Percentiles rank a stretch among this genome's conserved stretches.
Evolutionary conservation across 1,140 invertebrate species (phyloP).

Genomic region (Probaryconus sp.): DNA sequence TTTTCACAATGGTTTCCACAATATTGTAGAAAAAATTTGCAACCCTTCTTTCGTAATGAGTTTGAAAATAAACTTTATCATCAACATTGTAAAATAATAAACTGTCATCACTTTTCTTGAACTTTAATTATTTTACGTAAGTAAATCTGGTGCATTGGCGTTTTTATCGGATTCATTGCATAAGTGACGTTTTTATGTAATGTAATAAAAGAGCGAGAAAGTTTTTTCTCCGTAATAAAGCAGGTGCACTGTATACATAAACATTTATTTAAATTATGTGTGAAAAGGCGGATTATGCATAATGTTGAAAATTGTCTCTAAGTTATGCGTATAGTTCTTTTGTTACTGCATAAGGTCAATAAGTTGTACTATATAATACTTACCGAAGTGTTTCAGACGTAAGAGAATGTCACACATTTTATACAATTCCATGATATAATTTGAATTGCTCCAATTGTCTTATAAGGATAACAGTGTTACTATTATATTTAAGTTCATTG

Average conservation of each 20-base stretch:
- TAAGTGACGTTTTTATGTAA: not conserved
- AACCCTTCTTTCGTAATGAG: too few relatives aligned
- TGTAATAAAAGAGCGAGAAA: conserved; percentile 1
- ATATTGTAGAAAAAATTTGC: too few relatives aligned
- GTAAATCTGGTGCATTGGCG: not conserved
- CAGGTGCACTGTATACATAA: conserved; percentile 5
- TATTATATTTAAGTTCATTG: conserved; percentile 25
- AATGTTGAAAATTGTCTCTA: conserved; percentile 13
- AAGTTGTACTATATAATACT: conserved; percentile 1
- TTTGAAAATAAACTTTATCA: too few relatives aligned
- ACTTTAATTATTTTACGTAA: conserved; percentile 1
- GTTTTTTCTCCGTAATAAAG: conserved; percentile 6
- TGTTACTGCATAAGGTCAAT: not conserved
- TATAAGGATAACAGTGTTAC: conserved; percentile 21
- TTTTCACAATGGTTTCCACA: too few relatives aligned
- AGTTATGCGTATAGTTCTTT: not conserved
- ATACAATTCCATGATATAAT: conserved; percentile 1
- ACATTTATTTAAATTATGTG: conserved; percentile 18
- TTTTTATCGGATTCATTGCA: not conserved
- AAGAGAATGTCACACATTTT: conserved; percentile 16
- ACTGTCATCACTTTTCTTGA: not conserved
- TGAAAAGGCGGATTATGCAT: conserved; percentile 15
- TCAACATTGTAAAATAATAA: too few relatives aligned
- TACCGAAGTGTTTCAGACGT: conserved; percentile 34
- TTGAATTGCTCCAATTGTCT: conserved; percentile 9